Percentiles rank a stretch among this genome's conserved stretches.
Evolutionary conservation across 2,888 invertebrate genomes (phyloP).

Genomic region (Melanostoma mellinum): DNA sequence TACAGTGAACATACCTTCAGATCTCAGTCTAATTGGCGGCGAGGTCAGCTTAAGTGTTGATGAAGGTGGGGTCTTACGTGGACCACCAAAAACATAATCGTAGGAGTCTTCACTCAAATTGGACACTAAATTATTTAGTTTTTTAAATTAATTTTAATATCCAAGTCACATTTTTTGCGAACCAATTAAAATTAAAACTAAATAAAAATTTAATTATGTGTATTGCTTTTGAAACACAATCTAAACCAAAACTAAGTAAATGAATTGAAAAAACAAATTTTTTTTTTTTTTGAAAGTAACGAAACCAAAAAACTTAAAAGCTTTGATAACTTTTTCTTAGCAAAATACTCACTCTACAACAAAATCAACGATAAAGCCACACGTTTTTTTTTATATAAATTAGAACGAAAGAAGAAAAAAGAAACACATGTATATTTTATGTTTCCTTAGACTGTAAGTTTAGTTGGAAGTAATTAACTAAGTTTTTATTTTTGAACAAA

Average conservation of each 20-base stretch:
- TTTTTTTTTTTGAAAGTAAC: slow-evolving; percentile 23
- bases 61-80: slow-evolving; percentile 82
- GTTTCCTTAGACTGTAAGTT: slow-evolving; percentile 65
- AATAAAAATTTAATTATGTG: slow-evolving; percentile 12
- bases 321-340: slow-evolving; percentile 44
- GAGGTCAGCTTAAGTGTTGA: slow-evolving; percentile 83
- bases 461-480: slow-evolving; percentile 39
- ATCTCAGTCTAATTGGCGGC: slow-evolving; percentile 82
- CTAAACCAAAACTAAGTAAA: slow-evolving; percentile 33
- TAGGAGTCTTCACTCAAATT: slow-evolving; percentile 83
- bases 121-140: slow-evolving; percentile 79
- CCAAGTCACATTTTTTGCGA: slow-evolving; percentile 1
- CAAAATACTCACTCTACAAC: slow-evolving; percentile 76
- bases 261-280: slow-evolving; percentile 40
- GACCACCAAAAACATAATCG: slow-evolving; percentile 83
- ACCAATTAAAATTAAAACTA: slow-evolving; percentile 36
- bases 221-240: slow-evolving; percentile 55
- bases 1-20: slow-evolving; percentile 80
- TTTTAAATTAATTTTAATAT: slow-evolving; percentile 20
- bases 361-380: slow-evolving; percentile 79
- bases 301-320: slow-evolving; percentile 32
- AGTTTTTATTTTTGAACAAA: slow-evolving; percentile 22
- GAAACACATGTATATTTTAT: slow-evolving; percentile 72
- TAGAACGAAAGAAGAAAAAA: slow-evolving; percentile 71
- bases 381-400: slow-evolving; percentile 74